Base-by-base conservation (phyloP, 2,888 invertebrate species). In the Choristoneura rosaceana region DNA sequence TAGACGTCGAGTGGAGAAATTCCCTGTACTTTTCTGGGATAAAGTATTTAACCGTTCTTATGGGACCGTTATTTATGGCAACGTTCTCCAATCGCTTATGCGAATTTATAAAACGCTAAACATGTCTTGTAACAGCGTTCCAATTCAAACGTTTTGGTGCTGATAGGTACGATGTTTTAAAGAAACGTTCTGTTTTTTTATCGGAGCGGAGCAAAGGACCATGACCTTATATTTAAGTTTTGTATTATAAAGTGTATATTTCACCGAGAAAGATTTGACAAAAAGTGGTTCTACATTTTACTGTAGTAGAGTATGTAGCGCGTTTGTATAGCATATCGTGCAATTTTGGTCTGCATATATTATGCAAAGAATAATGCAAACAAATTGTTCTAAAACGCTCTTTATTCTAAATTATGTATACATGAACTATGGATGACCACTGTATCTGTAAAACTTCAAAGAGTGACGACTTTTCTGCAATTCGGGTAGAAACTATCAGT, bases 41-140 rank as follows among this genome's bases (percentile, higher is more conserved):
- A 85, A 88, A 87, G 87, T 88, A 89, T 88, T 88, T 89, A 89
- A 90, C 90, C 85, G 85, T 80, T 79, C 85, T 82, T 82, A 84
- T 78, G 83, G 82, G 82, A 82, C 76, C 78, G 82, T 85, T 87
- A 85, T 87, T 87, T 88, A 87, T 85, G 78, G 77, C 81, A 80
- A 78, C 83, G 84, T 85, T 83, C 78, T 75, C 79, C 80, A 77
- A 78, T 80, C 78, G 77, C 70, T 74, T 69, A 74, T 73, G 74
- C 76, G 78, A 76, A 73, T 71, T 74, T 74, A 75, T 75, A 75
- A 69, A 70, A 55, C 62, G 61, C 60, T 47, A 73, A 64, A 50
- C 12, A 73, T 66, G 47, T 52, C 17, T 8, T n/a, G 60, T 17
- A 45, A 17, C 55, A 45, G 9, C 34, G 9, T 64, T 59, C 43